Conservation (phyloP, 2,113 vertebrate genomes). For the Rallus limicola region DNA sequence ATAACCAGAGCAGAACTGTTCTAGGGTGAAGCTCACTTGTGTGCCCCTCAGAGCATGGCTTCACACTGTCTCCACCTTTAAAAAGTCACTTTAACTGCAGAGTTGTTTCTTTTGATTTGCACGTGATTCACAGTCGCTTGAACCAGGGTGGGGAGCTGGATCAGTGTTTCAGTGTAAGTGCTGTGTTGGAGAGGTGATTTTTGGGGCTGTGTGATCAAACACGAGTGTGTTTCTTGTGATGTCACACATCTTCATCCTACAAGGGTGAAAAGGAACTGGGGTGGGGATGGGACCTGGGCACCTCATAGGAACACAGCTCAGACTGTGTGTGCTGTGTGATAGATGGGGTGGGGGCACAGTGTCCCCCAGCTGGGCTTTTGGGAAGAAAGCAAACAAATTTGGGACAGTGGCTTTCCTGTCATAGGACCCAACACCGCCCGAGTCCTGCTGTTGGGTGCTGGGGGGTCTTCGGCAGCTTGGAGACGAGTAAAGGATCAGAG, state of each 20-base stretch:
- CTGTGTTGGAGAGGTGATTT: not conserved
- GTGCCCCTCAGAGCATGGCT: not conserved
- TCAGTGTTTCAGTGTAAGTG: not conserved
- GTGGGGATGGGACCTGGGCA: not conserved
- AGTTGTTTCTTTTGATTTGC: not conserved
- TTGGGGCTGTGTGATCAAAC: not conserved
- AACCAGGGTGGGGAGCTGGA: not conserved
- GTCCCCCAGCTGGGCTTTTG: not conserved
- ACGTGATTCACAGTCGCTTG: not conserved
- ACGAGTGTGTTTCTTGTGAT: not conserved
- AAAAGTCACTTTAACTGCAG: not conserved
- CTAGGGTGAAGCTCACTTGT: not conserved
- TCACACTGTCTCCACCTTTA: not conserved
- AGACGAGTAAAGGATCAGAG: not conserved
- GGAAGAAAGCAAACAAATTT: not conserved
- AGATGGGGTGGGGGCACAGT: not conserved
- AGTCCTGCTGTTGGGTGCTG: not conserved
- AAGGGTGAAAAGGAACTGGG: not conserved
- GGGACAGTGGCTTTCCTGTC: not conserved
- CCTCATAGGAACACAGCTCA: too few relatives aligned
- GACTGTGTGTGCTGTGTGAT: not conserved
- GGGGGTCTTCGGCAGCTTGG: not conserved
- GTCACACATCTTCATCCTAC: rapidly evolving
- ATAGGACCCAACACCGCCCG: not conserved
- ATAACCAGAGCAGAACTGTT: not conserved